Base-by-base conservation (phyloP, 2,888 invertebrate genomes). In the Rhagonycha lutea region DNA sequence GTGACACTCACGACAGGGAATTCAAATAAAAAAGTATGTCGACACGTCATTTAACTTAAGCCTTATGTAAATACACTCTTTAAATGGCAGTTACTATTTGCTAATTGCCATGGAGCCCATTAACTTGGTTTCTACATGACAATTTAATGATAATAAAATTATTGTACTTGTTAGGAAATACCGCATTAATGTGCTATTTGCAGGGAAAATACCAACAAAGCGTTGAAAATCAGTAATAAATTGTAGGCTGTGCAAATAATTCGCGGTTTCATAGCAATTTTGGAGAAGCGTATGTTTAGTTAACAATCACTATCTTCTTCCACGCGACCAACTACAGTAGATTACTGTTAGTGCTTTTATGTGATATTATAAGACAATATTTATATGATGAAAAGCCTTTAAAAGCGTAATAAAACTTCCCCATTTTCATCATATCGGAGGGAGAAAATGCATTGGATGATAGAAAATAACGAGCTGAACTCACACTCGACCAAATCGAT, bases 311-410 rank as follows among this genome's bases (percentile, higher is more conserved):
- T 69, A 71, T 65, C 67, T 62, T 78, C 78, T 80, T 81, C 79
- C 75, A 72, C 79, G 63, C 78, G 80, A 79, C 75, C 75, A 78
- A 78, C 75, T 78, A 68, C 75, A 60, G 79, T 72, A 72, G 79
- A 79, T 80, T 80, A 81, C 79, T 78, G 76, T 76, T 73, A 76
- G 80, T 77, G 82, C 83, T 81, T 81, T 83, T 82, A 82, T 82
- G 80, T 79, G 82, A 83, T 85, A 85, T 85, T 85, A 85, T 84
- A 85, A 85, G 85, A 85, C 85, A 85, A 85, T 85, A 84, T 85
- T 85, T 85, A 85, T 84, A 85, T 83, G 85, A 83, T 79, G 83
- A 83, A 47, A 82, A 84, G 83, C 84, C 81, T 84, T 83, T 85
- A 84, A 84, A 85, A 84, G 85, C 83, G 83, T 83, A 85, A 84